Evolutionary conservation across 2,113 vertebrate genomes (phyloP).

Genomic region (Ellobius talpinus): DNA sequence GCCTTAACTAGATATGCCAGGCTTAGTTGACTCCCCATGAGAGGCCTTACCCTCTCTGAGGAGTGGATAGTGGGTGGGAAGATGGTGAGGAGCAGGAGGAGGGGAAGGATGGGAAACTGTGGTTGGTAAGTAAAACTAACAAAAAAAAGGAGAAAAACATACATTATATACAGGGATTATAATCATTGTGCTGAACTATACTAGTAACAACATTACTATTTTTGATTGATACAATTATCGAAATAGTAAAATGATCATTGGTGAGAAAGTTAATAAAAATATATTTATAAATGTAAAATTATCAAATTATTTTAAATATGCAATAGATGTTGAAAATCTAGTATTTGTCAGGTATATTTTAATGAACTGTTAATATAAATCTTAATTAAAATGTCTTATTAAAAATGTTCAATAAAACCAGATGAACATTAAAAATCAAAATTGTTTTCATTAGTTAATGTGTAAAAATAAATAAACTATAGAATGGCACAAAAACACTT

Average conservation of each 20-base stretch:
- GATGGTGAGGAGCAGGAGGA: too few relatives aligned
- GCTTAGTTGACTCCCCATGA: too few relatives aligned
- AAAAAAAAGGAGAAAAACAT: background rate
- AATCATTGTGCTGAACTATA: background rate
- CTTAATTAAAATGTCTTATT: background rate
- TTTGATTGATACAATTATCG: background rate
- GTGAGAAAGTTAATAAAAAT: background rate
- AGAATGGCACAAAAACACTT: background rate
- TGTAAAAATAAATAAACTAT: background rate
- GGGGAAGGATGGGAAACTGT: too few relatives aligned
- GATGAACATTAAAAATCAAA: background rate
- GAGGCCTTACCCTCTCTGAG: too few relatives aligned
- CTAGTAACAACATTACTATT: background rate
- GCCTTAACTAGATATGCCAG: too few relatives aligned
- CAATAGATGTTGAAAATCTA: background rate
- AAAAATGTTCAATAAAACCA: background rate
- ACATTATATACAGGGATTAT: background rate
- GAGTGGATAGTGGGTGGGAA: too few relatives aligned
- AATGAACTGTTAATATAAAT: background rate
- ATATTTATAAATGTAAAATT: background rate
- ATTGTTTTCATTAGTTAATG: background rate
- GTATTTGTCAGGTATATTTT: background rate
- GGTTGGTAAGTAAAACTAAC: too few relatives aligned
- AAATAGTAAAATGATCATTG: background rate
- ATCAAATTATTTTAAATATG: background rate